A percentile compares a stretch with the other conserved stretches of the same genome.
Evolutionary conservation across 2,888 invertebrate species (phyloP).

Genomic region (Gibbula magus): DNA sequence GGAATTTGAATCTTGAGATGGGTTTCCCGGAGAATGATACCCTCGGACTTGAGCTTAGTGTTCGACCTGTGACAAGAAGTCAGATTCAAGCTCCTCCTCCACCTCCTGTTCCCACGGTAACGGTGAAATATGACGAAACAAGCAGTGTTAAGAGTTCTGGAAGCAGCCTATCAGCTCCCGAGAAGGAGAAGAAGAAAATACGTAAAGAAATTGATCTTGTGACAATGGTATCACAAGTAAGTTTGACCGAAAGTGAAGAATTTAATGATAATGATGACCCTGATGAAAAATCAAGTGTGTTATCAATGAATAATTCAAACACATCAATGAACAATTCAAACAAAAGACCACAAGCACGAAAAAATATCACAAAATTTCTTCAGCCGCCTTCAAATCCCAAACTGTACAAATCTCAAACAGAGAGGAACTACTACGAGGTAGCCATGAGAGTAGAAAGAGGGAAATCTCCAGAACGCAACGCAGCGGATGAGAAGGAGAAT

Average conservation of each 20-base stretch:
- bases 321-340: background rate
- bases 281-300: background rate
- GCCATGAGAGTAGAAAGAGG: slow-evolving; percentile 43
- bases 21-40: background rate
- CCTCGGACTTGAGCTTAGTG: slow-evolving; percentile 4
- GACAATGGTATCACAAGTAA: slow-evolving; percentile 53
- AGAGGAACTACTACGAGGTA: slow-evolving; percentile 55
- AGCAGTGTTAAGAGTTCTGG: slow-evolving; percentile 30
- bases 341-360: background rate
- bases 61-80: background rate
- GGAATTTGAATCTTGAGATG: background rate
- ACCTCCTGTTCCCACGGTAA: slow-evolving; percentile 15
- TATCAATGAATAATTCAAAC: slow-evolving; percentile 6
- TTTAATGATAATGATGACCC: slow-evolving; percentile 22
- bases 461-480: slow-evolving; percentile 23
- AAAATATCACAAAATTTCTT: background rate
- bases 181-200: slow-evolving; percentile 29
- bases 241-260: slow-evolving; percentile 38
- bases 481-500: background rate
- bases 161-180: background rate
- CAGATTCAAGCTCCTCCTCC: background rate
- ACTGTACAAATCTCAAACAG: slow-evolving; percentile 49
- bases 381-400: slow-evolving; percentile 38
- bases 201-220: slow-evolving; percentile 47
- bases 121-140: slow-evolving; percentile 52